These are phyloP conservation scores for Melanargia galathea DNA, from an alignment of 2,888 invertebrate species.

Conservation along the genomic window DNA sequence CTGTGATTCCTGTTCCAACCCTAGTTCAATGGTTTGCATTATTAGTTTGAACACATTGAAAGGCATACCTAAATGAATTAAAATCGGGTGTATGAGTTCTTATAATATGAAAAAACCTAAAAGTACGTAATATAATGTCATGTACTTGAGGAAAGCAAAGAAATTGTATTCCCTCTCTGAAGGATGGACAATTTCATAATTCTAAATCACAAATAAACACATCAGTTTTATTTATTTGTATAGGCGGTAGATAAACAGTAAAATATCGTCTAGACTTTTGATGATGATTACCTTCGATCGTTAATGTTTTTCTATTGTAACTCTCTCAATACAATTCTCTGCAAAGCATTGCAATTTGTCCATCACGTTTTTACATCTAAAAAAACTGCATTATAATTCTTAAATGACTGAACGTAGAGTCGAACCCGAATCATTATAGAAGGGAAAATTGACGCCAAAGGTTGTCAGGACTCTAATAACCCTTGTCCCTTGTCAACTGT, in stretches of 20 bases:
- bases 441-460: background rate
- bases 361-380: too few relatives aligned
- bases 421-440: background rate
- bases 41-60: too few relatives aligned
- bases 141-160: too few relatives aligned
- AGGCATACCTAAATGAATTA: too few relatives aligned
- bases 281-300: background rate
- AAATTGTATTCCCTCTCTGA: too few relatives aligned
- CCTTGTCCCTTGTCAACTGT: background rate
- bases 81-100: too few relatives aligned
- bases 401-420: background rate
- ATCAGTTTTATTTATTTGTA: constrained; percentile 1
- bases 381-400: background rate
- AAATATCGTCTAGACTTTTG: background rate
- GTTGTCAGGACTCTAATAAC: background rate
- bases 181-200: too few relatives aligned
- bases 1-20: too few relatives aligned
- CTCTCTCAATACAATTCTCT: background rate
- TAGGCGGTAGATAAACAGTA: background rate
- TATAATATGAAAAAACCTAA: too few relatives aligned
- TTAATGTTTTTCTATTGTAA: background rate
- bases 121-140: too few relatives aligned
- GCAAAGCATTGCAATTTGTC: too few relatives aligned
- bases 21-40: too few relatives aligned
- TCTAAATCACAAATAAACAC: background rate